A percentile compares a stretch with the other conserved stretches of the same genome.
phyloP scores from a whole-genome alignment of 2,888 invertebrate species.

The Tenthredo scrophulariae region DNA sequence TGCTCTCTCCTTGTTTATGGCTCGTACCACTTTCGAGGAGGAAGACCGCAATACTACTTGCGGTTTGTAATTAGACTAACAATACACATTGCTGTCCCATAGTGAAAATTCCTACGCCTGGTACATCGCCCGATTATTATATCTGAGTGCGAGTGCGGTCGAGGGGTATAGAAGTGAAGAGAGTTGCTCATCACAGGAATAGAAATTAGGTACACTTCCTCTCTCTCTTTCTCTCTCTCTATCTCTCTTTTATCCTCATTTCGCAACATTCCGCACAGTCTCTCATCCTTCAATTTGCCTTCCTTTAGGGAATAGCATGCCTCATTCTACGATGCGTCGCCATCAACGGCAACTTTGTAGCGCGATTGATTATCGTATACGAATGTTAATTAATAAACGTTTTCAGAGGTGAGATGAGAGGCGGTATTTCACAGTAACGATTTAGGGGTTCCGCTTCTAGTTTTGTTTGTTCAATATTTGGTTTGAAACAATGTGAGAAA shows the following conservation, averaged over 20 bases:
- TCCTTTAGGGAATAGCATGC: neutral
- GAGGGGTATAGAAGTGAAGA: neutral
- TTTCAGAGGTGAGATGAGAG: neutral
- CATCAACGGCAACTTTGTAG: constrained; percentile 22
- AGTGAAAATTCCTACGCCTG: constrained; percentile 25
- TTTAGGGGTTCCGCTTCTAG: neutral
- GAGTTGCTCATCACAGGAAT: constrained; percentile 22
- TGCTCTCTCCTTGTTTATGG: neutral
- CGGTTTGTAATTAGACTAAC: constrained; percentile 68
- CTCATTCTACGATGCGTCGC: constrained; percentile 11
- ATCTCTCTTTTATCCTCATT: neutral
- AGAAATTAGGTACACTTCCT: constrained; percentile 22
- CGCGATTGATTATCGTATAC: constrained; percentile 37
- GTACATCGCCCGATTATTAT: constrained; percentile 36
- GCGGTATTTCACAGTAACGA: neutral
- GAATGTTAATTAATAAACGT: constrained; percentile 42
- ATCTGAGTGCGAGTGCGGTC: neutral
- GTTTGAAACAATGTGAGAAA: neutral
- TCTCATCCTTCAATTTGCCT: neutral
- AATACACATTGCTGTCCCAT: constrained; percentile 57
- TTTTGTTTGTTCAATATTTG: neutral
- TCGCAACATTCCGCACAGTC: neutral
- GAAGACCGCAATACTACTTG: constrained; percentile 56
- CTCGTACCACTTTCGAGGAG: neutral
- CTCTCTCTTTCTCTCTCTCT: constrained; percentile 5